A percentile compares a stretch with the other conserved stretches of the same genome.
These are phyloP conservation scores for Hemibagrus guttatus DNA, from an alignment of 2,797 vertebrate species.

Conservation along the genomic window DNA sequence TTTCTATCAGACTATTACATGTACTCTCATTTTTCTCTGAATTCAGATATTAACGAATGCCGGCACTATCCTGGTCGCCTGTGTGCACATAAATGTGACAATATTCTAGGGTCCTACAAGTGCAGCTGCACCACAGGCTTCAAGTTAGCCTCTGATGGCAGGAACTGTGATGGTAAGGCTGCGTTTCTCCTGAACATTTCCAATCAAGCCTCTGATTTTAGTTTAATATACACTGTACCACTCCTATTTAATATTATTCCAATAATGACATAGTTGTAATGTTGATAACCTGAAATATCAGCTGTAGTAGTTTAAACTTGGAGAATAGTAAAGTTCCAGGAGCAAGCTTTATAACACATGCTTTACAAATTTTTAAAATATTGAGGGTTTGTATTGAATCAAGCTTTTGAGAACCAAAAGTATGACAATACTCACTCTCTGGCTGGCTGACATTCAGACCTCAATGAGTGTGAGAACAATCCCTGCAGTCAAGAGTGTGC, in stretches of 20 bases:
- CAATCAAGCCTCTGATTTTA: not conserved
- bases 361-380: constrained; percentile 1
- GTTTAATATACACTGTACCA: not conserved
- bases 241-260: not conserved
- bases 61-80: constrained; percentile 90
- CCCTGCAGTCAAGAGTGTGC: constrained; percentile 97
- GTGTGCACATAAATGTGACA: constrained; percentile 95
- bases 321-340: not conserved
- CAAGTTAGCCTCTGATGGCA: constrained; percentile 81
- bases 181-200: not conserved
- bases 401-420: not conserved
- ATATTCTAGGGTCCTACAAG: constrained; percentile 87
- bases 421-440: not conserved
- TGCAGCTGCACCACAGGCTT: constrained; percentile 93
- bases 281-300: not conserved
- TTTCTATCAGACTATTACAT: not conserved
- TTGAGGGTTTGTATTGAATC: constrained; percentile 11
- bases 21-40: constrained; percentile 11
- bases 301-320: not conserved
- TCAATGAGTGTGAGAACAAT: constrained; percentile 89
- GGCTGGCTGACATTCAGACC: constrained; percentile 71
- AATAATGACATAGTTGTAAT: not conserved
- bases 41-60: constrained; percentile 92
- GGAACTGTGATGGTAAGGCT: constrained; percentile 87
- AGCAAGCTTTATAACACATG: not conserved